These are phyloP conservation scores for Amyelois transitella DNA, from an alignment of 1,140 invertebrate species.

Conservation along the genomic window DNA sequence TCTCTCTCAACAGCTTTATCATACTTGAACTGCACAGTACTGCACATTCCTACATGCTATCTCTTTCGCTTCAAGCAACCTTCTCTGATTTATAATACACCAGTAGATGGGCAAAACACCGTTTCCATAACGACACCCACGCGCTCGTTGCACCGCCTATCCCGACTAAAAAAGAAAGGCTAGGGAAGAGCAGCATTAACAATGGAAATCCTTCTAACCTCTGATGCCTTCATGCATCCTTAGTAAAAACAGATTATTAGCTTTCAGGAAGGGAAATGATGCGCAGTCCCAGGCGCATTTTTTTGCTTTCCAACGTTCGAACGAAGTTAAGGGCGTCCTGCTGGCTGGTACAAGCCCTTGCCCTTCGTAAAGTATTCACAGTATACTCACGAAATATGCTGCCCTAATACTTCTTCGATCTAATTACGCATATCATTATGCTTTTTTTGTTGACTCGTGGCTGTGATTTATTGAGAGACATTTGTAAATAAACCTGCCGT, in stretches of 20 bases:
- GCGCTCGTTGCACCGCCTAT: conserved; percentile 29
- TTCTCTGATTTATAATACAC: conserved; percentile 33
- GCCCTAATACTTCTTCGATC: conserved; percentile 66
- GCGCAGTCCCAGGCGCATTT: conserved; percentile 26
- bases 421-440: conserved; percentile 75
- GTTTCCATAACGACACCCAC: conserved; percentile 61
- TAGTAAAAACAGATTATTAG: conserved; percentile 47
- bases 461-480: too few species aligned
- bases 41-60: not conserved
- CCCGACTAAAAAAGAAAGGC: not conserved
- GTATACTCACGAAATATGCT: conserved; percentile 44
- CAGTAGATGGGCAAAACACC: conserved; percentile 44
- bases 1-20: not conserved
- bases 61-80: conserved; percentile 11
- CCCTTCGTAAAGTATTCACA: conserved; percentile 6
- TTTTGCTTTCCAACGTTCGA: too few species aligned
- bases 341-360: conserved; percentile 12
- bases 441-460: conserved; percentile 9
- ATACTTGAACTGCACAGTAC: not conserved
- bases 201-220: not conserved
- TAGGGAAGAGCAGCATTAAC: not conserved
- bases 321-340: not conserved
- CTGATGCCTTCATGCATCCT: conserved; percentile 31
- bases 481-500: too few species aligned
- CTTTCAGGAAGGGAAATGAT: conserved; percentile 64